Evolutionary conservation across 2,797 vertebrate species (phyloP), one percentile per base, ranked within the genome.

Genomic region (Oreortyx pictus): DNA sequence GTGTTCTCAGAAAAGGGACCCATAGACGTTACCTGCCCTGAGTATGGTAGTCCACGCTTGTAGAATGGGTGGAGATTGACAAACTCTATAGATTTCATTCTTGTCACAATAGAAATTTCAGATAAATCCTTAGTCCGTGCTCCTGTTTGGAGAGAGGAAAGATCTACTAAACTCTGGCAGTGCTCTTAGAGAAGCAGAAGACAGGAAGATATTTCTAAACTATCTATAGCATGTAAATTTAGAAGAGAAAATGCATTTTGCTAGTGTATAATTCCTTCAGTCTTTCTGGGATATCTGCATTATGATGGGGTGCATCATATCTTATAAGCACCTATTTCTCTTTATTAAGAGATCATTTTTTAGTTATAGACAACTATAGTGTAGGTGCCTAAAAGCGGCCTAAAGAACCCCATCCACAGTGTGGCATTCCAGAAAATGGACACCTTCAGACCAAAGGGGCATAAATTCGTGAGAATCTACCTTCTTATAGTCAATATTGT

Each of bases 41-140:
- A 82, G 49, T 94, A 95, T 19, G 95, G 94, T 5, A 95, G 65
- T 61, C 95, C 95, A 74, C 3, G 39, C 77, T 96, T 95, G 81
- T 96, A 96, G 86, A 93, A 94, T 4, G 43, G 59, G 71, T 96
- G 81, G 54, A 82, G 9, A 67, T 91, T 89, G 59, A 95, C 24
- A 80, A 96, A 96, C 3, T 56, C 6, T n/a, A 89, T 5, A 67
- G 37, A 23, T 62, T 85, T 94, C 5, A 2, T 25, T 80, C 56
- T 37, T 0, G 6, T 46, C 0, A 11, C 23, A 39, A 93, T 11
- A 77, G 77, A 12, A 74, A 93, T 54, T 31, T 0, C 0, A 91
- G 5, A 13, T 0, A 0, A 5, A 39, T 54, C 35, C 2, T 0
- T 3, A 61, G 23, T 14, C 5, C 18, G 1, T 66, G 39, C 39